Base-by-base conservation (phyloP, 2,113 vertebrate species). In the Terrapene triunguis region DNA sequence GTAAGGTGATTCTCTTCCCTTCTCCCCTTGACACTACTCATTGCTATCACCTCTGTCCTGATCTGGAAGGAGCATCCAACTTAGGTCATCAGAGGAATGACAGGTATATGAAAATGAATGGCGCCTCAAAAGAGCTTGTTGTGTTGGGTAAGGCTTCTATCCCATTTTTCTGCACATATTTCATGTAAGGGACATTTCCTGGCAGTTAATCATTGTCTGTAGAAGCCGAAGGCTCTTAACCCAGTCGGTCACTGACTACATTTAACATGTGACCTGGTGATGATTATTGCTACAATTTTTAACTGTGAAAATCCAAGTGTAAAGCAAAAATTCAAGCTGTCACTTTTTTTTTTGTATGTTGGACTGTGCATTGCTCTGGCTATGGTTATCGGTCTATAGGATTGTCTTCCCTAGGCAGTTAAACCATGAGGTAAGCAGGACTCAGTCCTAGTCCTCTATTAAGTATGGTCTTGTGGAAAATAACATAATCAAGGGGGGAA, bases 271-370 rank as follows among this genome's bases (percentile, higher is more conserved):
- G 76, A 87, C 90, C 38, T 59, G 90, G 57, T 94, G 93, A 24
- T 48, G 35, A 79, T 96, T 82, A 86, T 95, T 97, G 97, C 42
- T 94, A 92, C 94, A 47, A 22, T 96, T 95, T 95, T 80, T 87
- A 96, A 93, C 82, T 85, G 44, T 76, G 85, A 93, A 96, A 86
- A 88, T 35, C 19, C 12, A 89, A 78, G 55, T 16, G 7, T 19
- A 54, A 83, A 87, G 5, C 51, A 65, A 79, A 48, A 82, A 59
- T 4, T 6, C 1, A 65, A 69, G 42, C 38, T 1, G 1, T 29
- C 5, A 6, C 1, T 27, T 79, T 62, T 32, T 29, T 69, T 72
- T 38, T 82, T 69, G 38, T 54, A 13, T 78, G 47, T 54, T 59
- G 62, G 10, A n/a, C 57, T 22, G 7, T 47, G 5, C 14, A 6